A percentile compares a stretch with the other conserved stretches of the same genome.
These are phyloP conservation scores for Drosophila sp. DNA, from an alignment of 1,140 invertebrate species.

Conservation along the genomic window DNA sequence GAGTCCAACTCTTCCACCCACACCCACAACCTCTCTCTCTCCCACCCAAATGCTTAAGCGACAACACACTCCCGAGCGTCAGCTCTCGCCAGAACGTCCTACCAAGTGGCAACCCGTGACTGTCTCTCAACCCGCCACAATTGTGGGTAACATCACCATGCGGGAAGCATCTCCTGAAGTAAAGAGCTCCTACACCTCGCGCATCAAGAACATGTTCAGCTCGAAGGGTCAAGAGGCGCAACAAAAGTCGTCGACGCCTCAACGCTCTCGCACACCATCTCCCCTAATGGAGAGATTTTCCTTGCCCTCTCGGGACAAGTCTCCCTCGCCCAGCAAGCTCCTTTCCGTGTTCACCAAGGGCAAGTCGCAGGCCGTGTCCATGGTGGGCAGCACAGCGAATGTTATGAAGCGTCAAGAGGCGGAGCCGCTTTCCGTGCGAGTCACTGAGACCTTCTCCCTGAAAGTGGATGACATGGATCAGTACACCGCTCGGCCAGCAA, in stretches of 20 bases:
- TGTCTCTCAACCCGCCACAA: slow-evolving; percentile 1
- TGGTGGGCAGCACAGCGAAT: slow-evolving; percentile 50
- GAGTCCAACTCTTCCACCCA: slow-evolving; percentile 5
- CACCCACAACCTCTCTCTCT: background rate
- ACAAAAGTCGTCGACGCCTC: slow-evolving; percentile 56
- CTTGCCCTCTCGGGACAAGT: slow-evolving; percentile 56
- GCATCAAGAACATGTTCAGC: slow-evolving; percentile 74
- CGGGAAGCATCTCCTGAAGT: slow-evolving; percentile 60
- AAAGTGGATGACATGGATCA: slow-evolving; percentile 84
- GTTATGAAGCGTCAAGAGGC: slow-evolving; percentile 67
- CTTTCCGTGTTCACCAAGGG: slow-evolving; percentile 62
- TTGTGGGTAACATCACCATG: slow-evolving; percentile 33
- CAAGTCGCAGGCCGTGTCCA: slow-evolving; percentile 64
- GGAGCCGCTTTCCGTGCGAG: slow-evolving; percentile 70
- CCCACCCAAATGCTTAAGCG: slow-evolving; percentile 68
- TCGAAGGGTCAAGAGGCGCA: slow-evolving; percentile 47
- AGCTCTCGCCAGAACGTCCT: slow-evolving; percentile 59
- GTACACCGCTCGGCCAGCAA: slow-evolving; percentile 61
- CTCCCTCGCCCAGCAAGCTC: slow-evolving; percentile 60
- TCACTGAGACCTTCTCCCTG: slow-evolving; percentile 77
- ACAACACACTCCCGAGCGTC: slow-evolving; percentile 71
- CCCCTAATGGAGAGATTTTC: slow-evolving; percentile 22
- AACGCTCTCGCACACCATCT: slow-evolving; percentile 53
- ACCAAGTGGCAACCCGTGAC: slow-evolving; percentile 45
- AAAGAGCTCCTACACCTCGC: slow-evolving; percentile 69